phyloP scores from a whole-genome alignment of 2,113 vertebrate species.

The Equus quagga region DNA sequence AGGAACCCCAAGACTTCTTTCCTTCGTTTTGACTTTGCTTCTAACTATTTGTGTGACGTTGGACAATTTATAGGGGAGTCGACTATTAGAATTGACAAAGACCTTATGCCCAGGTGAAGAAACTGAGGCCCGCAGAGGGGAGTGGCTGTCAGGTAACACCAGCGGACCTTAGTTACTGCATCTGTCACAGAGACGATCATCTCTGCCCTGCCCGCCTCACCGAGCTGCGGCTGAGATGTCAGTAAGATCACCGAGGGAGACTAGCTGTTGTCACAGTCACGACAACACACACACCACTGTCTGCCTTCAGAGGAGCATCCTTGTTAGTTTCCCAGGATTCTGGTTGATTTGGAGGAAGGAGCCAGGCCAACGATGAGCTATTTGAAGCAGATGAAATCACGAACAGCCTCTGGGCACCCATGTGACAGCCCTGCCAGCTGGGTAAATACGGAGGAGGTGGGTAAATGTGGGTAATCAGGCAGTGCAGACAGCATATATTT shows the following conservation, averaged over 20 bases:
- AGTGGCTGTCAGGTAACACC: not conserved
- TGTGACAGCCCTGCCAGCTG: not conserved
- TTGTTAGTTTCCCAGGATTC: constrained; percentile 1
- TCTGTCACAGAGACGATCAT: constrained; percentile 45
- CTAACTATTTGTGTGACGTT: not conserved
- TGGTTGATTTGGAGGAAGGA: not conserved
- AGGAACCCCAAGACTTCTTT: not conserved
- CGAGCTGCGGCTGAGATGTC: not conserved
- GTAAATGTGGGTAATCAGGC: not conserved
- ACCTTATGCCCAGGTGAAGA: not conserved
- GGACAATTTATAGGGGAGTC: not conserved
- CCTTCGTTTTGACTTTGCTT: not conserved
- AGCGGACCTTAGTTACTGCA: constrained; percentile 57
- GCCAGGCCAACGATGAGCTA: not conserved
- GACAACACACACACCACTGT: not conserved
- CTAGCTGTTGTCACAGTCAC: not conserved
- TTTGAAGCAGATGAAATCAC: not conserved
- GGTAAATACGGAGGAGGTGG: not conserved
- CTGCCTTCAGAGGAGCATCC: not conserved
- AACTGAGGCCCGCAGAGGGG: not conserved
- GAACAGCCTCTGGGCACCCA: not conserved
- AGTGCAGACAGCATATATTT: not conserved
- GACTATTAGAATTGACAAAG: not conserved
- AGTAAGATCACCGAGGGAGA: constrained; percentile 43
- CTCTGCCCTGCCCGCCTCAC: not conserved